A percentile compares a stretch with the other conserved stretches of the same genome.
These are phyloP conservation scores for Tridacna crocea DNA, from an alignment of 2,888 invertebrate species.

Conservation along the genomic window DNA sequence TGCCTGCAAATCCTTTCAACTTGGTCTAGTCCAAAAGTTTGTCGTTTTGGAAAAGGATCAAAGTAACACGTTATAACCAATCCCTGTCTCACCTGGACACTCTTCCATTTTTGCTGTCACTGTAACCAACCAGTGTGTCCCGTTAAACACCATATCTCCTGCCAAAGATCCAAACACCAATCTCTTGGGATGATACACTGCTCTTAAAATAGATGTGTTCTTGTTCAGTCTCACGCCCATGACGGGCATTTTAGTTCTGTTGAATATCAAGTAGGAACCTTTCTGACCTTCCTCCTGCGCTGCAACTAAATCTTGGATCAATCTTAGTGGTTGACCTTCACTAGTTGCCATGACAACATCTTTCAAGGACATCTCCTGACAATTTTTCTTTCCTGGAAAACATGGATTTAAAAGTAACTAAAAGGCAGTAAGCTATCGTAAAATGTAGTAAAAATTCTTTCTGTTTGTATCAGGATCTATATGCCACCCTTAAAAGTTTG, in stretches of 20 bases:
- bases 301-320: constrained; percentile 61
- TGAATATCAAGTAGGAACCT: constrained; percentile 67
- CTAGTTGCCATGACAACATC: constrained; percentile 65
- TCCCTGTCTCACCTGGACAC: constrained; percentile 75
- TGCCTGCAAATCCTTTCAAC: no score
- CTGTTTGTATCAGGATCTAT: no score
- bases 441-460: no score
- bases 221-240: constrained; percentile 70
- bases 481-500: no score
- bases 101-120: constrained; percentile 64
- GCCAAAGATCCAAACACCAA: constrained; percentile 73
- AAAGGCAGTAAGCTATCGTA: no score
- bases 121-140: constrained; percentile 71
- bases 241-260: constrained; percentile 66
- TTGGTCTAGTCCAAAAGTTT: no score
- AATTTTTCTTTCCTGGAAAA: constrained; percentile 56
- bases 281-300: constrained; percentile 50
- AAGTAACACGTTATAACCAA: no score
- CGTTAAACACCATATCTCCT: constrained; percentile 75
- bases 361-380: constrained; percentile 64
- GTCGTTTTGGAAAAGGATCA: background rate
- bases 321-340: constrained; percentile 66
- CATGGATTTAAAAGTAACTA: no score
- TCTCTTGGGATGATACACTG: constrained; percentile 72
- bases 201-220: constrained; percentile 73